Evolutionary conservation across 2,113 vertebrate genomes (phyloP), one percentile per base, ranked within the genome.

Genomic region (Crotophaga sulcirostris): DNA sequence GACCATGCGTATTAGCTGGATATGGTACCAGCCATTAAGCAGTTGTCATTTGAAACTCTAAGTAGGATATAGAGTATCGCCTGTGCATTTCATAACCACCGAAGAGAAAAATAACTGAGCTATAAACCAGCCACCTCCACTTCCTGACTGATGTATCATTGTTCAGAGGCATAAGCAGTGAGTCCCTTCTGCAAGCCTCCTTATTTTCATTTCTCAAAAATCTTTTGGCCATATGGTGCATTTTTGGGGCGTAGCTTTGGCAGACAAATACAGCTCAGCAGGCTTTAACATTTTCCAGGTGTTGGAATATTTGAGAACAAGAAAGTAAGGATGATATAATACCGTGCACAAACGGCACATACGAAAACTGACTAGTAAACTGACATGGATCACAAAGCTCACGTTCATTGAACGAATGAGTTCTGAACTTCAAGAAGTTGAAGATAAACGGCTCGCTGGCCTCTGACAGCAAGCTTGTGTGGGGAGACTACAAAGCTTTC

Each of bases 271-370:
- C 26, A 92, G n/a, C 67, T 79, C 45, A 89, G 51, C 36, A 70
- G 76, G 68, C 34, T 90, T 88, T 81, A 96, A 93, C 47, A 5
- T 68, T n/a, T 93, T 94, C 82, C 92, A 96, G 76, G 76, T 93
- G 68, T 60, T 80, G 36, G 44, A 95, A 67, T 86, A 81, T 59
- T 84, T 91, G 28, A 93, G 21, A 90, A 40, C 16, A 84, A 88
- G 85, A 75, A 40, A 10, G 11, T 19, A 74, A 91, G 86, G 76
- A 92, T 78, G 44, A 92, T 44, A 59, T 13, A 82, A 86, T 33
- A n/a, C 9, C 21, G 38, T 0, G 1, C 24, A 36, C 1, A 1
- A 29, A 55, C 18, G 81, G 34, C 2, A 2, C 42, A 66, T 56
- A 81, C 34, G 31, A 93, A 67, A 90, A 77, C 29, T 70, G 79